Evolutionary conservation across 2,113 vertebrate genomes (phyloP).

Genomic region (Salvelinus sp.): DNA sequence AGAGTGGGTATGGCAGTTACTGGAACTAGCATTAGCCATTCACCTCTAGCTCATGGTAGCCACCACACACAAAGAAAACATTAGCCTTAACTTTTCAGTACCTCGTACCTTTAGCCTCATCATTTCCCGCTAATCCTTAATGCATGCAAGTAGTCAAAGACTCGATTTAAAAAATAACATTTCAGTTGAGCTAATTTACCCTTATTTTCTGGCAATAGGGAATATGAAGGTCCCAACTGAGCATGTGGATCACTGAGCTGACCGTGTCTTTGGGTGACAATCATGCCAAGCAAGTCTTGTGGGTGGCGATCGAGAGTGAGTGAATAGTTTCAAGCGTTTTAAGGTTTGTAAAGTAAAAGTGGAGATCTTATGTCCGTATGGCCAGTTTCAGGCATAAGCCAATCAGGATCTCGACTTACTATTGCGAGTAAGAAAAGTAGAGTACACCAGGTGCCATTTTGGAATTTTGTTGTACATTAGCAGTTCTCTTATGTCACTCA

Average conservation of each 20-base stretch:
- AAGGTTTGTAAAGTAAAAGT: slow-evolving; percentile 47
- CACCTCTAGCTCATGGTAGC: background rate
- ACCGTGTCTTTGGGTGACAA: slow-evolving; percentile 55
- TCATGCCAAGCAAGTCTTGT: slow-evolving; percentile 63
- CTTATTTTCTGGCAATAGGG: background rate
- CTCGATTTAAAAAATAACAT: background rate
- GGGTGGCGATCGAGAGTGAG: slow-evolving; percentile 26
- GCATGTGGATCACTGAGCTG: background rate
- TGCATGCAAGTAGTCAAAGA: slow-evolving; percentile 14
- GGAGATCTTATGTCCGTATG: slow-evolving; percentile 6
- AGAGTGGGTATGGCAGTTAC: slow-evolving; percentile 9
- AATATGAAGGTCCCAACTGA: no score
- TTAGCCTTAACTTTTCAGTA: slow-evolving; percentile 51
- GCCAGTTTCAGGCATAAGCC: no score
- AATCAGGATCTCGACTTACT: no score
- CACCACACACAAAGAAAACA: background rate
- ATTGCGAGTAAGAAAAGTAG: no score
- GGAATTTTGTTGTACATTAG: no score
- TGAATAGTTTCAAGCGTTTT: slow-evolving; percentile 40
- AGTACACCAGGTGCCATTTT: no score
- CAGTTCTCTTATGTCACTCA: no score
- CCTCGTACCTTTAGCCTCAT: slow-evolving; percentile 31
- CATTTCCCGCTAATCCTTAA: slow-evolving; percentile 21
- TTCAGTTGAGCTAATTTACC: background rate
- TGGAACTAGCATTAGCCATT: background rate